phyloP scores from a whole-genome alignment of 2,113 vertebrate genomes.

The Pteruthius melanotis region DNA sequence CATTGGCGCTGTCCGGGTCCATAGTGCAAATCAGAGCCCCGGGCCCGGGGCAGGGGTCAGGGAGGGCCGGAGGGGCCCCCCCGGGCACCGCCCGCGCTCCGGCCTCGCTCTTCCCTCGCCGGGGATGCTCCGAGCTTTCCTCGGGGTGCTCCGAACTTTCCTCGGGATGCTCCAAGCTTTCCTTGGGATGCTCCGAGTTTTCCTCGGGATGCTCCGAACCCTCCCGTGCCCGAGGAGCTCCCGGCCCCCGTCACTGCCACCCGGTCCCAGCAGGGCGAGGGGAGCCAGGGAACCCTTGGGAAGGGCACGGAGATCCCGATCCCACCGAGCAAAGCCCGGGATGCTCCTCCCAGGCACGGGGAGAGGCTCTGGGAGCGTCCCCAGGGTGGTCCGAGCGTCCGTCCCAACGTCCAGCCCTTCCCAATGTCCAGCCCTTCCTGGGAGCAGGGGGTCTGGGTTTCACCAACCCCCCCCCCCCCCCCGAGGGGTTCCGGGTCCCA shows the following conservation, averaged over 20 bases:
- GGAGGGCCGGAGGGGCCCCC: background rate
- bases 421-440: background rate
- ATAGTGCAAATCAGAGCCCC: constrained; percentile 61
- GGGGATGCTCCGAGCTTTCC: background rate
- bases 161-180: background rate
- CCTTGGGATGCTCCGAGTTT: no score
- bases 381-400: background rate
- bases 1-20: background rate
- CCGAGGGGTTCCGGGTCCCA: background rate
- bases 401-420: background rate
- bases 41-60: background rate
- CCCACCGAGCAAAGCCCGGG: background rate
- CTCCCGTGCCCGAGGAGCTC: background rate
- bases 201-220: background rate
- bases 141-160: fast-evolving
- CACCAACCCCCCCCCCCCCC: background rate
- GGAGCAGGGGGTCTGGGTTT: background rate
- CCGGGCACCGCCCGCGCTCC: background rate
- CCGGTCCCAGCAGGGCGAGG: background rate
- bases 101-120: background rate
- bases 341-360: background rate
- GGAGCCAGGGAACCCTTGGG: fast-evolving
- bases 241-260: fast-evolving
- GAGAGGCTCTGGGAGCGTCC: background rate
- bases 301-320: background rate